phyloP scores from a whole-genome alignment of 2,113 vertebrate genomes.

The Vulpes vulpes region DNA sequence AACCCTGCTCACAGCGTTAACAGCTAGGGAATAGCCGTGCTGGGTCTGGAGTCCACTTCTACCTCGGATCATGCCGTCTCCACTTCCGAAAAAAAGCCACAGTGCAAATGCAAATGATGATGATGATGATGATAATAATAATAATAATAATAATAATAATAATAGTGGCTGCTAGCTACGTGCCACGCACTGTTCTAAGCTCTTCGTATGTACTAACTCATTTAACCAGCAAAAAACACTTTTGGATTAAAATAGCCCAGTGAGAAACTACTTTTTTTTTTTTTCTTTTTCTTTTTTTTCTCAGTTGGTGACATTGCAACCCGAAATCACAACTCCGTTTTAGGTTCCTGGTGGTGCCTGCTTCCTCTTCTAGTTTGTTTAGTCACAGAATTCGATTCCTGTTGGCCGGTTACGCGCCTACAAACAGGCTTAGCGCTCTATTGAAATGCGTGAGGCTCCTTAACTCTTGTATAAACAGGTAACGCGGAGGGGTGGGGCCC shows the following conservation, averaged over 20 bases:
- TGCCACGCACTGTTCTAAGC: not conserved
- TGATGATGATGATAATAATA: too few species aligned
- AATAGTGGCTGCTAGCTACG: not conserved
- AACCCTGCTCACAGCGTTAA: not conserved
- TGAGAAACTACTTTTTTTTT: not conserved
- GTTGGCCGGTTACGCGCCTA: constrained; percentile 80
- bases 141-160: not conserved
- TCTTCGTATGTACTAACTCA: not conserved
- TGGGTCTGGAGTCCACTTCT: not conserved
- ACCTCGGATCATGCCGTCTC: not conserved
- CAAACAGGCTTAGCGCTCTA: constrained; percentile 81
- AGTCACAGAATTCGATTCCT: constrained; percentile 85
- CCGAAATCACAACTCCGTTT: constrained; percentile 84
- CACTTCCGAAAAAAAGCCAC: not conserved
- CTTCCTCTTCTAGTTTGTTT: constrained; percentile 89
- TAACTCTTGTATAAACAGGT: constrained; percentile 81
- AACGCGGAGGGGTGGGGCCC: constrained; percentile 63
- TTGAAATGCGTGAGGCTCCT: constrained; percentile 83
- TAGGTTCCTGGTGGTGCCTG: constrained; percentile 81
- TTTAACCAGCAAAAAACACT: not conserved
- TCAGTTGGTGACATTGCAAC: constrained; percentile 83
- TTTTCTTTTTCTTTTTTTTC: not conserved
- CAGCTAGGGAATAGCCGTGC: not conserved
- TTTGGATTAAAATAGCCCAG: not conserved
- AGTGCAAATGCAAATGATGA: not conserved